A percentile compares a stretch with the other conserved stretches of the same genome.
phyloP scores from a whole-genome alignment of 2,888 invertebrate genomes.

The Tromatobia lineatoria region DNA sequence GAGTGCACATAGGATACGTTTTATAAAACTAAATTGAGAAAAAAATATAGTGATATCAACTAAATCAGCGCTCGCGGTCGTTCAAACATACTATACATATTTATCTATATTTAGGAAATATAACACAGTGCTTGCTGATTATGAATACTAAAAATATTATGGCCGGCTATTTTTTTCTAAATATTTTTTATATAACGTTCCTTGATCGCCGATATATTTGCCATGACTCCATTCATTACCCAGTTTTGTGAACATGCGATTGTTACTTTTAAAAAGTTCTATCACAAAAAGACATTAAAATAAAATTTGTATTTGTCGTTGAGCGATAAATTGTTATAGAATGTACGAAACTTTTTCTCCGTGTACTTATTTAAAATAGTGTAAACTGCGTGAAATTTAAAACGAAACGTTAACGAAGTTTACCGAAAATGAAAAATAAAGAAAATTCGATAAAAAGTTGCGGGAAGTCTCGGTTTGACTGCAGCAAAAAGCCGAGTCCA shows the following conservation, averaged over 20 bases:
- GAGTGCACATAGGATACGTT: too few species aligned
- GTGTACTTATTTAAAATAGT: neutral
- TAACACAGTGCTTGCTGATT: too few species aligned
- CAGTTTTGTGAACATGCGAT: too few species aligned
- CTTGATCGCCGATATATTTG: too few species aligned
- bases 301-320: neutral
- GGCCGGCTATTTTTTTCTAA: too few species aligned
- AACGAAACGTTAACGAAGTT: constrained; percentile 22
- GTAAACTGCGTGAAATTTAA: neutral
- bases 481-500: constrained; percentile 22
- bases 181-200: too few species aligned
- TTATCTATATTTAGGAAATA: too few species aligned
- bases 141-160: too few species aligned
- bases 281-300: neutral
- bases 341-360: neutral
- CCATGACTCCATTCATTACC: too few species aligned
- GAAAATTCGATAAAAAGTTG: constrained; percentile 58
- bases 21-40: neutral
- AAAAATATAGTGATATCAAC: neutral
- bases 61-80: neutral
- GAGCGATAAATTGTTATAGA: neutral
- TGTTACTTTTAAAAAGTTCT: too few species aligned
- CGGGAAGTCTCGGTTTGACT: constrained; percentile 45
- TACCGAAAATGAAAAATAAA: constrained; percentile 51
- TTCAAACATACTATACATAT: too few species aligned